Evolutionary conservation across 2,888 invertebrate species (phyloP).

Genomic region (Aporophyla lueneburgensis): DNA sequence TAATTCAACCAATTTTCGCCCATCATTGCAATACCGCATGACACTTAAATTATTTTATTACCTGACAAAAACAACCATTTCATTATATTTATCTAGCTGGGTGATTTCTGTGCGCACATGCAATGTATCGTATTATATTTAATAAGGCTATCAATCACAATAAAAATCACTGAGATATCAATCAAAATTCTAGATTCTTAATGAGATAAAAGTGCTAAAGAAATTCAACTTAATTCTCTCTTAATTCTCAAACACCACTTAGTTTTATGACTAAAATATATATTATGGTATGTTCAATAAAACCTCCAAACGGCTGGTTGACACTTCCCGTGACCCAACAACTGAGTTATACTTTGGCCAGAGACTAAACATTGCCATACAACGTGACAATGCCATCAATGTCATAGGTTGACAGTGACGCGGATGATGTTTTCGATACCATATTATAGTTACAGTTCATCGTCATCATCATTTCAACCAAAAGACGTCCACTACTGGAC

Average conservation of each 20-base stretch:
- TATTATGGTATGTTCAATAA: neutral
- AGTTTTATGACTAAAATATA: too few relatives aligned
- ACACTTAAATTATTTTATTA: constrained; percentile 4
- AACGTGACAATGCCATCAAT: neutral
- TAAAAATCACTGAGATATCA: constrained; percentile 11
- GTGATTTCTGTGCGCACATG: constrained; percentile 23
- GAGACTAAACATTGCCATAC: neutral
- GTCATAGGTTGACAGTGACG: neutral
- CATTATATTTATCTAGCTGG: constrained; percentile 16
- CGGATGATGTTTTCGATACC: neutral
- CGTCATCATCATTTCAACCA: too few relatives aligned
- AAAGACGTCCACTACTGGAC: too few relatives aligned
- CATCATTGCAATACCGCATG: neutral
- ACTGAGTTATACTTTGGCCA: neutral
- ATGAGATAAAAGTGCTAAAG: neutral
- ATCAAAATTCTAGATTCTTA: constrained; percentile 11
- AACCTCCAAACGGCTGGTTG: neutral
- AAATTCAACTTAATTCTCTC: neutral
- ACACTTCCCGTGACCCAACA: too few relatives aligned
- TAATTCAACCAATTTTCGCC: neutral
- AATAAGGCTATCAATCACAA: constrained; percentile 30
- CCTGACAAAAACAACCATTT: neutral
- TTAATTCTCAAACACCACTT: neutral
- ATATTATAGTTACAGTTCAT: neutral
- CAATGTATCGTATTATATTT: constrained; percentile 20